These are phyloP conservation scores for Dascillus cervinus DNA, from an alignment of 2,888 invertebrate genomes.

Conservation along the genomic window DNA sequence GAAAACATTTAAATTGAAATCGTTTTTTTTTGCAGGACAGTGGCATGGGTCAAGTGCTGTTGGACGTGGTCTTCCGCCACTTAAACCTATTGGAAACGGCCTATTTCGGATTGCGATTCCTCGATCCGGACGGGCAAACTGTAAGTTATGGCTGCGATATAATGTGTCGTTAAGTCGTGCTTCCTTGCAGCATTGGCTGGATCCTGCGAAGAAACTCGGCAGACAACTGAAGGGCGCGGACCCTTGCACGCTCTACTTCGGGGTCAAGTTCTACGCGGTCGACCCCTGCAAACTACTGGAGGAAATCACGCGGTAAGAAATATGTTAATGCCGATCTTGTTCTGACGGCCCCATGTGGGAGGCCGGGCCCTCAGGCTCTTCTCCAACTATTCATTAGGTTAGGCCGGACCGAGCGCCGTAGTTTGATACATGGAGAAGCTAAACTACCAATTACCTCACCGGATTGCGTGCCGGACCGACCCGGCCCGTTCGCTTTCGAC, in stretches of 20 bases:
- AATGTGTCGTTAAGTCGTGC: constrained; percentile 5
- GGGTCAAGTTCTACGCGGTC: constrained; percentile 94
- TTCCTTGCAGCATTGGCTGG: constrained; percentile 81
- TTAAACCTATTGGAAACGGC: constrained; percentile 92
- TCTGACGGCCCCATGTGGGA: constrained; percentile 20
- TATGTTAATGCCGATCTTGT: constrained; percentile 21
- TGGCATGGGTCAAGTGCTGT: constrained; percentile 78
- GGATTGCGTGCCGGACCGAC: constrained; percentile 16
- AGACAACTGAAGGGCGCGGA: constrained; percentile 69
- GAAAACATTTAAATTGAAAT: too few species aligned
- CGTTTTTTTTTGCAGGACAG: constrained; percentile 71
- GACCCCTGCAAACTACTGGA: constrained; percentile 94
- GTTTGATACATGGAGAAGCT: constrained; percentile 16
- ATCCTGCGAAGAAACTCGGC: constrained; percentile 79
- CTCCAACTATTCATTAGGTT: constrained; percentile 19
- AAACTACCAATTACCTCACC: constrained; percentile 26
- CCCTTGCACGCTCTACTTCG: constrained; percentile 84
- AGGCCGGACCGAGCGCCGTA: constrained; percentile 13
- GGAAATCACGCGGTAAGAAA: constrained; percentile 82
- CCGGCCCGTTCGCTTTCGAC: background rate
- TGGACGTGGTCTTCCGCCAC: constrained; percentile 88
- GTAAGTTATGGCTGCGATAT: constrained; percentile 48
- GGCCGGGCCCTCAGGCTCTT: constrained; percentile 17
- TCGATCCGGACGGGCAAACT: constrained; percentile 90
- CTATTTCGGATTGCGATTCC: constrained; percentile 90